phyloP scores from a whole-genome alignment of 1,140 invertebrate genomes.

The Formica exsecta region DNA sequence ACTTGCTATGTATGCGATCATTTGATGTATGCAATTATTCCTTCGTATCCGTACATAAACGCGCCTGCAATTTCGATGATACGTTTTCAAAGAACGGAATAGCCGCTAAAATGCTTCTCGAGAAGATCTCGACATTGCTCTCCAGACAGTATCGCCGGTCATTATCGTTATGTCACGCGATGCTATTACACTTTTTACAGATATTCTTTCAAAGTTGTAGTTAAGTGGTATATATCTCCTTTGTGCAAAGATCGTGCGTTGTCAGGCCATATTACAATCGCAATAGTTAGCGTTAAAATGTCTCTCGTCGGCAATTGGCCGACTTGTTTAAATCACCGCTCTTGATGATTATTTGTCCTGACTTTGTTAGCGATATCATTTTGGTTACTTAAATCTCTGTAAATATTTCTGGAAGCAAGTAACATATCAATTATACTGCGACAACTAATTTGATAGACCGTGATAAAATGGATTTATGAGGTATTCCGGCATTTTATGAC shows the following conservation, averaged over 20 bases:
- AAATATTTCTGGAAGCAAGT: neutral
- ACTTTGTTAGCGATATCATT: neutral
- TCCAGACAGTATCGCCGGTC: neutral
- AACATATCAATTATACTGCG: neutral
- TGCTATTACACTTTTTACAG: conserved; percentile 10
- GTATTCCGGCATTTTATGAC: conserved; percentile 15
- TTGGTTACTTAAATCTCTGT: neutral
- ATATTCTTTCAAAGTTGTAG: conserved; percentile 11
- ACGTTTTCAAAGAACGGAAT: neutral
- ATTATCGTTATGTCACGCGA: conserved; percentile 50
- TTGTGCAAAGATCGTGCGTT: neutral
- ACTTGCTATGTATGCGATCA: neutral
- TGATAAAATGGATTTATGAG: neutral
- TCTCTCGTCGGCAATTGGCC: neutral
- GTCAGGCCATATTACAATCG: neutral
- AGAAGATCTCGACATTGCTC: conserved; percentile 24
- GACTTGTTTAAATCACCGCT: neutral
- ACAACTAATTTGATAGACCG: neutral
- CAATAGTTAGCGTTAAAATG: neutral
- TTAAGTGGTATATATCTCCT: neutral
- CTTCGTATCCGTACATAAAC: conserved; percentile 2
- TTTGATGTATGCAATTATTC: neutral
- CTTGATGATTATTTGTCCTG: neutral
- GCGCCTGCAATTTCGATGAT: conserved; percentile 26
- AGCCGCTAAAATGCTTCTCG: neutral